Conservation (phyloP, 2,113 vertebrate species). For the Cyprinodon brontotheroides region DNA sequence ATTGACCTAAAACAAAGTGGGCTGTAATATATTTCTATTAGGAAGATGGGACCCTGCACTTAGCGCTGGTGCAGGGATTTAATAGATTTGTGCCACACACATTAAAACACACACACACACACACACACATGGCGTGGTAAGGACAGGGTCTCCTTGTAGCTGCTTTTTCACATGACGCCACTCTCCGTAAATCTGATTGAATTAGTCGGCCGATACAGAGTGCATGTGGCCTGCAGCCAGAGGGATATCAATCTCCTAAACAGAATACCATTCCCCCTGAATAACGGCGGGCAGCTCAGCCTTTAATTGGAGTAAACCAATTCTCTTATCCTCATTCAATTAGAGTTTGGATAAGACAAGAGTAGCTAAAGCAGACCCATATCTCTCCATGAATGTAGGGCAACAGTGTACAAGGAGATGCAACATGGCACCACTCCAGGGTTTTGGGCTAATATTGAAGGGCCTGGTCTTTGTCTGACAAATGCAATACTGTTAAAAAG, state of each 20-base stretch:
- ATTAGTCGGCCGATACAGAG: constrained; percentile 66
- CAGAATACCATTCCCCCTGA: constrained; percentile 61
- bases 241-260: constrained; percentile 69
- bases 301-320: constrained; percentile 74
- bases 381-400: constrained; percentile 45
- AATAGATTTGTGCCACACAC: constrained; percentile 55
- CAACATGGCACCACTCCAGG: constrained; percentile 11
- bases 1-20: constrained; percentile 54
- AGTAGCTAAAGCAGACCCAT: constrained; percentile 44
- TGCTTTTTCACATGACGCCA: constrained; percentile 73
- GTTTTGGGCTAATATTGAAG: not conserved
- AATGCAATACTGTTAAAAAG: not conserved
- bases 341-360: constrained; percentile 61
- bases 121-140: constrained; percentile 38
- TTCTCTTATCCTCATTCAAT: constrained; percentile 74
- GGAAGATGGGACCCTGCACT: constrained; percentile 70
- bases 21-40: constrained; percentile 63
- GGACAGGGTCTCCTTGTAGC: constrained; percentile 74
- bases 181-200: constrained; percentile 74
- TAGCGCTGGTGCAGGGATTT: constrained; percentile 50
- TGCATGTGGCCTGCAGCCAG: constrained; percentile 66
- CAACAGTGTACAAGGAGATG: constrained; percentile 43
- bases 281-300: constrained; percentile 60
- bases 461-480: not conserved
- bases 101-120: constrained; percentile 13